These are phyloP conservation scores for Anguilla anguilla DNA, from an alignment of 2,797 vertebrate species.

Conservation along the genomic window DNA sequence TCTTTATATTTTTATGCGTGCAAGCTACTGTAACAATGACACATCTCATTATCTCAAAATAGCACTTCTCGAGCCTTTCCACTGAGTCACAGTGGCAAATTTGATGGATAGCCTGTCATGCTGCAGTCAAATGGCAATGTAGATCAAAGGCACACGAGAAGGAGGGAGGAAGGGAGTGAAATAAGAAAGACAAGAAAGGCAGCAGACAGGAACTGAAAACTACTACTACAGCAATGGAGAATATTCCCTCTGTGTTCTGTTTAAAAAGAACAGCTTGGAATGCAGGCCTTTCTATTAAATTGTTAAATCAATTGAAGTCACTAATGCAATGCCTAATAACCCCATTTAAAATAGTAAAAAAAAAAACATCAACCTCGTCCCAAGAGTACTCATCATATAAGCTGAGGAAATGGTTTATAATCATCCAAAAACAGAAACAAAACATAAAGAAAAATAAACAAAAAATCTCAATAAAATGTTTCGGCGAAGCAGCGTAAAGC, in stretches of 20 bases:
- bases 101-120: constrained; percentile 10
- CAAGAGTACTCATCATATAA: neutral
- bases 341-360: neutral
- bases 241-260: neutral
- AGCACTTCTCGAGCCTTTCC: neutral
- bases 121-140: neutral
- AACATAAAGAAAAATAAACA: neutral
- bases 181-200: neutral
- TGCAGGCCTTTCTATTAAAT: neutral
- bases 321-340: neutral
- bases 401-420: neutral
- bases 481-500: neutral
- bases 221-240: neutral
- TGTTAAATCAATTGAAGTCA: neutral
- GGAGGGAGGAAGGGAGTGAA: neutral
- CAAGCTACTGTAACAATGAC: neutral
- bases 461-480: neutral
- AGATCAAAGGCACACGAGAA: neutral
- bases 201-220: neutral
- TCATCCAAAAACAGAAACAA: neutral
- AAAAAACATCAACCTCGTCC: neutral
- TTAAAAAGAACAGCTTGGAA: neutral
- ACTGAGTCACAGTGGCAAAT: neutral
- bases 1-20: neutral
- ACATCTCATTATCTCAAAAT: constrained; percentile 9